Evolutionary conservation across 2,113 vertebrate species (phyloP).

Genomic region (Eubucco bourcierii): DNA sequence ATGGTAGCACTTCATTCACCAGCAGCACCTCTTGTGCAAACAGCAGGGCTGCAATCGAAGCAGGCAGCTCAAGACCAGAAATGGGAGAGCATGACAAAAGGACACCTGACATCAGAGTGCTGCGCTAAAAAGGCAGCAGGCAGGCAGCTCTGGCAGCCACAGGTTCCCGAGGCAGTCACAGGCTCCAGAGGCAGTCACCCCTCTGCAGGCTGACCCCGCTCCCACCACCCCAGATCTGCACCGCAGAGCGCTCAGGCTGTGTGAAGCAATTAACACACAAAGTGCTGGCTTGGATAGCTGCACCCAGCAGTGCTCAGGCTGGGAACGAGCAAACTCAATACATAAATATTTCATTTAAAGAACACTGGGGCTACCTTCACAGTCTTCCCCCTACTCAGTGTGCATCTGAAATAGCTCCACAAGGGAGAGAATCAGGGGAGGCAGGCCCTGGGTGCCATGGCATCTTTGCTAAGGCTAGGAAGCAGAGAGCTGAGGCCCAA

Average conservation of each 20-base stretch:
- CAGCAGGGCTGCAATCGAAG: slow-evolving; percentile 66
- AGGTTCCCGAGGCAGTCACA: slow-evolving; percentile 79
- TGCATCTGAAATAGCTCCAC: not conserved
- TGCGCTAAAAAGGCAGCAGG: slow-evolving; percentile 66
- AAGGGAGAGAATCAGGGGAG: not conserved
- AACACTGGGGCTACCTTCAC: not conserved
- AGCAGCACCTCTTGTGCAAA: slow-evolving; percentile 70
- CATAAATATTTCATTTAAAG: not conserved
- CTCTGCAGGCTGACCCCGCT: slow-evolving; percentile 54
- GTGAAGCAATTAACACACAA: slow-evolving; percentile 22
- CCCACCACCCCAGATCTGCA: slow-evolving; percentile 1
- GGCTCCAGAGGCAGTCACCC: slow-evolving; percentile 76
- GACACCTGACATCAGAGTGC: slow-evolving; percentile 69
- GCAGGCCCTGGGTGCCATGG: not conserved
- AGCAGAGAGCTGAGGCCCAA: slow-evolving; percentile 53
- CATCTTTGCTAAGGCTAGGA: slow-evolving; percentile 5
- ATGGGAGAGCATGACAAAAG: slow-evolving; percentile 69
- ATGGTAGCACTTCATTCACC: slow-evolving; percentile 84
- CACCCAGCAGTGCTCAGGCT: not conserved
- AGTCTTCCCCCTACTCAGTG: not conserved
- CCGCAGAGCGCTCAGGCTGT: not conserved
- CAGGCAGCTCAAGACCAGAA: slow-evolving; percentile 73
- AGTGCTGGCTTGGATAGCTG: not conserved
- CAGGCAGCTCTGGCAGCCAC: slow-evolving; percentile 73
- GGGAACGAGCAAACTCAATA: not conserved